Base-by-base conservation (phyloP, 2,888 invertebrate species). In the Clitarchus hookeri region DNA sequence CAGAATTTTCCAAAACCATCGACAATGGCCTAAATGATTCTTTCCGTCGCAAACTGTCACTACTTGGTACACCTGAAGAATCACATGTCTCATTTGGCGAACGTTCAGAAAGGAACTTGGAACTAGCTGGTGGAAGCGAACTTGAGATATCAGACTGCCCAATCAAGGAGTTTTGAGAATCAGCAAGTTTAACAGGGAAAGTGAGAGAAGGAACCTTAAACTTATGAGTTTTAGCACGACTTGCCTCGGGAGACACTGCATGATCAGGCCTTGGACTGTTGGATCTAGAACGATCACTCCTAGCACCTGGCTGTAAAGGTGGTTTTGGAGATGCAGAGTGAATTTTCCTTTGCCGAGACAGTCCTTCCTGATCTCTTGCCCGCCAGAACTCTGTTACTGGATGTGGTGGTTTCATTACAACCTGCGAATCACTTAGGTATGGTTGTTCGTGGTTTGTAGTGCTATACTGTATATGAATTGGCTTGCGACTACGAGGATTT, bases 401-500 rank as follows among this genome's bases (percentile, higher is more conserved):
- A 44, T 84, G 87, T 13, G 87, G 87, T 25, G 88, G 88, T 84
- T 88, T 88, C 44, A 87, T 85, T 19, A 88, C 86, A 12, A 93
- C 90, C 90, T 93, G 93, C 23, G 93, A 92, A 89, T 93, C 93
- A 90, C 92, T 93, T 88, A 93, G 90, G 89, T 93, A 93, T 89
- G 92, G 92, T 88, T 92, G 88, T 36, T 88, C 89, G 27, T 44
- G 83, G n/a, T 87, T 86, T 87, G 88, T 87, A 65, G 87, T 86
- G 85, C 87, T 48, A 86, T 87, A 86, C 86, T 89, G 91, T 87
- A 96, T 93, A 89, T 95, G 94, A 89, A 96, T 95, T 54, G 96
- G 96, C 90, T 95, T 94, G 82, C 96, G 92, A 87, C 96, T 96
- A 89, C 96, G 92, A 0, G 96, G 96, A 87, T 94, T 94, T 88